phyloP scores from a whole-genome alignment of 2,113 vertebrate genomes.

The Paramisgurnus dabryanus region DNA sequence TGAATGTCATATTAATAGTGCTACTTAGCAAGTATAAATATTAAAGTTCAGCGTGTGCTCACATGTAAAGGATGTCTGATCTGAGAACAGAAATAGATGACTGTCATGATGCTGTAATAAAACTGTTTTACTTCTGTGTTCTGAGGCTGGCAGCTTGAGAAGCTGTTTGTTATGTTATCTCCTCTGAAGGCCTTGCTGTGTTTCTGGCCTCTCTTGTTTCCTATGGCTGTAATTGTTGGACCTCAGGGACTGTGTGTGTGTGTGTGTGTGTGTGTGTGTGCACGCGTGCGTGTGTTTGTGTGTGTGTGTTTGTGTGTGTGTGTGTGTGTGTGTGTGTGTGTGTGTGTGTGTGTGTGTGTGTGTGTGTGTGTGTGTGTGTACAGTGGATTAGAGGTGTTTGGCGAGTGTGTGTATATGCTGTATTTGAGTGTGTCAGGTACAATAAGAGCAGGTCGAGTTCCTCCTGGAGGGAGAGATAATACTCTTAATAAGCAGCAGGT shows the following conservation, averaged over 20 bases:
- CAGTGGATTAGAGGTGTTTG: conserved; percentile 57
- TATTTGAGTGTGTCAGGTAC: conserved; percentile 54
- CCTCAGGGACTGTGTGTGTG: conserved; percentile 43
- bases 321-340: conserved; percentile 22
- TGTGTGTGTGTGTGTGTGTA: conserved; percentile 38
- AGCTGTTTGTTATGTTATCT: conserved; percentile 47
- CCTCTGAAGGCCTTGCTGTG: conserved; percentile 53
- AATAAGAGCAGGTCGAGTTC: conserved; percentile 56
- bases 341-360: conserved; percentile 7
- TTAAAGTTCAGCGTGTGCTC: too few species aligned
- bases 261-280: conserved; percentile 18
- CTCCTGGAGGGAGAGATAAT: conserved; percentile 53
- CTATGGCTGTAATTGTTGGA: conserved; percentile 54
- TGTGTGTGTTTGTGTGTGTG: conserved; percentile 35
- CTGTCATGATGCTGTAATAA: too few species aligned
- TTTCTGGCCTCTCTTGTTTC: conserved; percentile 53
- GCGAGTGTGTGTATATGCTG: conserved; percentile 34
- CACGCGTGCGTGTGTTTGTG: conserved; percentile 26
- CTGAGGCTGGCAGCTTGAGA: not conserved
- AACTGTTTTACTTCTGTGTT: too few species aligned
- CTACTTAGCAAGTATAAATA: too few species aligned
- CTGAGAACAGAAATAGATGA: too few species aligned
- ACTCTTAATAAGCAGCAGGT: conserved; percentile 44
- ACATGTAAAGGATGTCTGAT: too few species aligned
- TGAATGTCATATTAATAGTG: too few species aligned